Base-by-base conservation (phyloP, 2,888 invertebrate species). In the Agonopterix subpropinquella region DNA sequence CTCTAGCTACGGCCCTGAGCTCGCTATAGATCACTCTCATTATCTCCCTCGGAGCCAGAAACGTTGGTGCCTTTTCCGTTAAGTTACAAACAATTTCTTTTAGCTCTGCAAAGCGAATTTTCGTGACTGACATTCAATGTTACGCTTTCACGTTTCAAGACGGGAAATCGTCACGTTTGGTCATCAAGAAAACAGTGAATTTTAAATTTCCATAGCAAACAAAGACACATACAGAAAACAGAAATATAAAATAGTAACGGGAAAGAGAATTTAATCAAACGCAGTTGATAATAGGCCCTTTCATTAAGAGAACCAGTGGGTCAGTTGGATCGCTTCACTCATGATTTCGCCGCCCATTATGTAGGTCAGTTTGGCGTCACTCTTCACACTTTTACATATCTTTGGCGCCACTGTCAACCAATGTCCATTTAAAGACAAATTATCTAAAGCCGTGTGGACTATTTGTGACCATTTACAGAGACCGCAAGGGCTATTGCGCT, bases 351-450 rank as follows among this genome's bases (percentile, higher is more conserved):
- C 43, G 51, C 53, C 55, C 49, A 51, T 53, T 49, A 57, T 55
- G 49, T 57, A 45, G 57, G 57, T 55, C 57, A 53, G 44, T 44
- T 49, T 47, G 49, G 35, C 52, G 52, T 47, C 49, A 18, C 10
- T 43, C 37, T 36, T 44, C 41, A 13, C 47, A 47, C 36, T 45
- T 45, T 44, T 15, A 39, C 44, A 36, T 45, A 45, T 18, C 43
- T 37, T 35, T 39, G 53, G 52, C 52, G 53, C 50, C 56, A 28
- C 28, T 28, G 28, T 28, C 28, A 28, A 28, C 5, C 28, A 28
- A 28, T 28, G 28, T 7, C 11, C 11, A 11, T 28, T 28, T 28
- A 28, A 28, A 28, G 28, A 28, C 28, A 28, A 28, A 28, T 28
- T 28, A 28, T 7, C 28, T 28, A 28, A 28, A 28, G 28, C 7